A percentile compares a stretch with the other conserved stretches of the same genome.
Conservation (phyloP, 30 jellyfish, hydroid and myxozoan species). For the Hydra vulgaris region DNA sequence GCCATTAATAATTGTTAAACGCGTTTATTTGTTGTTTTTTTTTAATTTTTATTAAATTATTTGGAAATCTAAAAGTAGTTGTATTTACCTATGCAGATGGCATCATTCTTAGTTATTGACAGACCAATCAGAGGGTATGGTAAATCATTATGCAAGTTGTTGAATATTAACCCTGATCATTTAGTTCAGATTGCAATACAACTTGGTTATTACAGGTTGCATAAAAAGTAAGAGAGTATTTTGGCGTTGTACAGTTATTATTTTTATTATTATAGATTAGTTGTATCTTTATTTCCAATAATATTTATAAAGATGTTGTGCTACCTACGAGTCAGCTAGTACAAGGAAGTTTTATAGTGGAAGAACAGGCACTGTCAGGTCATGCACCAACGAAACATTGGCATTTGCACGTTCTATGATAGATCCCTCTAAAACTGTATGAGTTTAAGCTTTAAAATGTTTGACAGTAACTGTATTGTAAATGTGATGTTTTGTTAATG, state of each 20-base stretch:
- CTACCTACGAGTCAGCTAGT: conserved; percentile 79
- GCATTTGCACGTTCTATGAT: conserved; percentile 53
- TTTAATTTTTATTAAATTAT: neutral
- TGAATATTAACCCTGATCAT: conserved; percentile 54
- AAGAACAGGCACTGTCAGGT: conserved; percentile 69
- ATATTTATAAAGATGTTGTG: conserved; percentile 12
- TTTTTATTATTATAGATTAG: neutral
- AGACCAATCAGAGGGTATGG: conserved; percentile 42
- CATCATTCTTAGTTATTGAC: conserved; percentile 23
- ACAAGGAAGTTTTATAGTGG: conserved; percentile 66
- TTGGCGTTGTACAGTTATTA: too few species aligned
- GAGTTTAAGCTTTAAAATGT: conserved; percentile 3
- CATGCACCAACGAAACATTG: conserved; percentile 52
- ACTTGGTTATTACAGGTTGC: conserved; percentile 57
- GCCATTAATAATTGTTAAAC: too few species aligned
- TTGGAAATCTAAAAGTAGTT: too few species aligned
- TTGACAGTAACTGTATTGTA: too few species aligned
- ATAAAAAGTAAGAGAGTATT: conserved; percentile 60
- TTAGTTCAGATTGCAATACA: conserved; percentile 72
- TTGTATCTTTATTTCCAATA: neutral
- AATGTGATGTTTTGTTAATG: too few species aligned
- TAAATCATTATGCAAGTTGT: conserved; percentile 42
- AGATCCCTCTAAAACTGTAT: conserved; percentile 28
- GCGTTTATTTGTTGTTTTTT: neutral
- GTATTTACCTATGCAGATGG: conserved; percentile 14